Conservation (phyloP, 2,888 invertebrate genomes). For the Melanostoma mellinum region DNA sequence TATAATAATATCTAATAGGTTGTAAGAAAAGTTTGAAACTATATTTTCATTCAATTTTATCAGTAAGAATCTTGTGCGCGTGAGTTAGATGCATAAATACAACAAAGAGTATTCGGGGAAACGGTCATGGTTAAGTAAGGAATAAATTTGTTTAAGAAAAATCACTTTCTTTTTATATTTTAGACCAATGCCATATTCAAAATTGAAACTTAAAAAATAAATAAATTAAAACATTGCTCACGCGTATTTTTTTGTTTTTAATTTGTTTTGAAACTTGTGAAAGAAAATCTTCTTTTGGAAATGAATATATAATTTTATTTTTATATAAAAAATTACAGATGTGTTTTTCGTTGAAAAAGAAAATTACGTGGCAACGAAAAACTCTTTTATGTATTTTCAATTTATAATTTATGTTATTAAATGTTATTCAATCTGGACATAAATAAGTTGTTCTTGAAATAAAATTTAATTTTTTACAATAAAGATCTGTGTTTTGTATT, state of each 20-base stretch:
- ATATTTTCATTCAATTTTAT: neutral
- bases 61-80: neutral
- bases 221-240: slow-evolving; percentile 38
- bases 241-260: slow-evolving; percentile 20
- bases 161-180: slow-evolving; percentile 19
- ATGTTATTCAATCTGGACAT: slow-evolving; percentile 56
- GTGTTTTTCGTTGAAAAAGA: neutral
- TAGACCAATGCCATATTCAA: slow-evolving; percentile 70
- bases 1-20: slow-evolving; percentile 45
- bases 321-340: slow-evolving; percentile 6
- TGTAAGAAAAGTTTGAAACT: slow-evolving; percentile 39
- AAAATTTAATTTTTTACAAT: slow-evolving; percentile 58
- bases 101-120: slow-evolving; percentile 30
- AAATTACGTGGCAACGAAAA: slow-evolving; percentile 2
- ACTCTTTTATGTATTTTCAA: slow-evolving; percentile 35
- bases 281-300: slow-evolving; percentile 1
- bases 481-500: neutral
- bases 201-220: slow-evolving; percentile 41
- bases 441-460: slow-evolving; percentile 56
- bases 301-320: slow-evolving; percentile 3
- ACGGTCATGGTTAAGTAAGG: slow-evolving; percentile 53
- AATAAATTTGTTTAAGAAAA: slow-evolving; percentile 33
- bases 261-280: neutral
- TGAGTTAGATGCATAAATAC: slow-evolving; percentile 31
- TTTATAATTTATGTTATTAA: slow-evolving; percentile 55